phyloP scores from a whole-genome alignment of 2,113 vertebrate genomes.

The Lethenteron reissneri region DNA sequence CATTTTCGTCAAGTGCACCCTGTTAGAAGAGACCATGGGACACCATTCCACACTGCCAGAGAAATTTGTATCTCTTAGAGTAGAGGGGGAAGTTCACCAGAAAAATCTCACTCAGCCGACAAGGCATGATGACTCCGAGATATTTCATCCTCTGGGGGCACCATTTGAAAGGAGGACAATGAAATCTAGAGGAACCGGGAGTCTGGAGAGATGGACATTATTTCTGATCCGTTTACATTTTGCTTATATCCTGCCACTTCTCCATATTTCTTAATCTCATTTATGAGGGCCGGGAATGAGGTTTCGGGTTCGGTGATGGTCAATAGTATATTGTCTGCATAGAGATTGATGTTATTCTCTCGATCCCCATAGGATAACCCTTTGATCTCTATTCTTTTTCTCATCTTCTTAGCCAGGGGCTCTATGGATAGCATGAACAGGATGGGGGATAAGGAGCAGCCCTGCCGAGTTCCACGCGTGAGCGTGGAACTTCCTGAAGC shows the following conservation, averaged over 20 bases:
- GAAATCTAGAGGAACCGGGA: neutral
- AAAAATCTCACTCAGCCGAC: no score
- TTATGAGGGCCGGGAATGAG: neutral
- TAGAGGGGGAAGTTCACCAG: no score
- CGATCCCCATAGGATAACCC: neutral
- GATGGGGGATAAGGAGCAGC: neutral
- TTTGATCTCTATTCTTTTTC: neutral
- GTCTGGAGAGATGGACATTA: neutral
- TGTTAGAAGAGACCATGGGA: no score
- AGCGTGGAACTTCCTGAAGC: neutral
- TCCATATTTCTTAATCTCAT: neutral
- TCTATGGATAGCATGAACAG: neutral
- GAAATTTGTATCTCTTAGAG: no score
- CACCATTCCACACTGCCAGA: no score
- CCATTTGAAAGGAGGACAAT: no score
- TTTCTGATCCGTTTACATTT: constrained; percentile 6
- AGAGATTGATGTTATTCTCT: constrained; percentile 1
- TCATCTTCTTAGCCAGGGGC: neutral
- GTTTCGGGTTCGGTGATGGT: neutral
- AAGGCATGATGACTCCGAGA: no score
- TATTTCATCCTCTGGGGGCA: no score
- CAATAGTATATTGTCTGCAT: constrained; percentile 2
- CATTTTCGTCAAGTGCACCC: no score
- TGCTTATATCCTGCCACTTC: neutral
- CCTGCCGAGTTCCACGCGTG: neutral